Conservation (phyloP, 2,888 invertebrate species). For the Pachliopta kotzebuea region DNA sequence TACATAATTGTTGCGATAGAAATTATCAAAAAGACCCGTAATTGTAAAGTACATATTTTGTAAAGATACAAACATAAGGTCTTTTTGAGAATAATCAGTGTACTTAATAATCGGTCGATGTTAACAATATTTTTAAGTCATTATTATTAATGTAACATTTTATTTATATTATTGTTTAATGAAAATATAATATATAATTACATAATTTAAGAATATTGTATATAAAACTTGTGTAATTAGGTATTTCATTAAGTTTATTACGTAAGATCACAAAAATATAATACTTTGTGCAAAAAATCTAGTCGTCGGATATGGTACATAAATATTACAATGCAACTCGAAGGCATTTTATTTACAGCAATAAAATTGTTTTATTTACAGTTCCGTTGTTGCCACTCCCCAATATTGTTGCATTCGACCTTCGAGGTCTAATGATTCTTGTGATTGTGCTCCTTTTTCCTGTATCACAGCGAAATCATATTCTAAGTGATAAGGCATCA, state of each 20-base stretch:
- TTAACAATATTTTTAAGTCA: slow-evolving; percentile 33
- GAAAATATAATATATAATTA: slow-evolving; percentile 40
- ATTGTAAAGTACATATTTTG: slow-evolving; percentile 10
- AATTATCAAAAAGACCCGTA: slow-evolving; percentile 10
- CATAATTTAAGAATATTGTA: slow-evolving; percentile 64
- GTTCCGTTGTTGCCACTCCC: slow-evolving; percentile 93
- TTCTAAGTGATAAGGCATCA: slow-evolving; percentile 90
- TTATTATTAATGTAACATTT: slow-evolving; percentile 37
- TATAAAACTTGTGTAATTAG: slow-evolving; percentile 43
- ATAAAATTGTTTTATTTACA: slow-evolving; percentile 69
- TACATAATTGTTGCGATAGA: slow-evolving; percentile 13
- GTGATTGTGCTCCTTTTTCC: slow-evolving; percentile 83
- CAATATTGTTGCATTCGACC: slow-evolving; percentile 94
- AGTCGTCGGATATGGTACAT: slow-evolving; percentile 75
- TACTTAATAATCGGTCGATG: slow-evolving; percentile 26
- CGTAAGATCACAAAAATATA: slow-evolving; percentile 71
- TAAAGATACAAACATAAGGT: neutral
- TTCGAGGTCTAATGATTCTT: slow-evolving; percentile 90
- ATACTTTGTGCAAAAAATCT: slow-evolving; percentile 77
- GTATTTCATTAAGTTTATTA: slow-evolving; percentile 36
- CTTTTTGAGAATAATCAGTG: slow-evolving; percentile 18
- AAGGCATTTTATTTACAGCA: slow-evolving; percentile 71
- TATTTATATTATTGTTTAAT: slow-evolving; percentile 35
- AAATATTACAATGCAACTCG: slow-evolving; percentile 60
- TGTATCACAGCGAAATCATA: slow-evolving; percentile 92